A percentile compares a stretch with the other conserved stretches of the same genome.
Evolutionary conservation across 2,113 vertebrate species (phyloP).

Genomic region (Nycticebus coucang): DNA sequence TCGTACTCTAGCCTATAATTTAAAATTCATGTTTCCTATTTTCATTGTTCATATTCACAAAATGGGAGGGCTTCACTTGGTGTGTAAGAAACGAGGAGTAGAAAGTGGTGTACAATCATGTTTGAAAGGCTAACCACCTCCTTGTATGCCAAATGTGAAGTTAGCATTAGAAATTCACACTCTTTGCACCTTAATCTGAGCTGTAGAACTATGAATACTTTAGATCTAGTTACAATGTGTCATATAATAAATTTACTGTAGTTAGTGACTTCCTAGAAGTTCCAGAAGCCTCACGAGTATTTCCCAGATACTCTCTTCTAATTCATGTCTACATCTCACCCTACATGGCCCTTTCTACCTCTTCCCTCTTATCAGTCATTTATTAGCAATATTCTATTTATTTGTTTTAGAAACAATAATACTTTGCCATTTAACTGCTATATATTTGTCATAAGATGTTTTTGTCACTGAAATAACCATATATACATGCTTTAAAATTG

Average conservation of each 20-base stretch:
- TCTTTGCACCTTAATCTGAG: neutral
- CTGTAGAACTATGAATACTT: neutral
- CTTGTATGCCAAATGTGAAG: neutral
- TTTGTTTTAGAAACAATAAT: neutral
- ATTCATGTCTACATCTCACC: accelerated
- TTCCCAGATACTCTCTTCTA: neutral
- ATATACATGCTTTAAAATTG: neutral
- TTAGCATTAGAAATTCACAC: accelerated
- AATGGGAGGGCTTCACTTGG: neutral
- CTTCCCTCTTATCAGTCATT: neutral
- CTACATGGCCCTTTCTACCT: neutral
- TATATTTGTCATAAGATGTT: neutral
- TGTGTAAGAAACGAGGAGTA: neutral
- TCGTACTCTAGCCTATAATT: neutral
- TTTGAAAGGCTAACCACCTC: neutral
- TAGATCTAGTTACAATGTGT: neutral
- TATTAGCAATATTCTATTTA: neutral
- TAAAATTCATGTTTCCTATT: neutral
- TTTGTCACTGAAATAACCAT: neutral
- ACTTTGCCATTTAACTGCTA: neutral
- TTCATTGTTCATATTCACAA: neutral
- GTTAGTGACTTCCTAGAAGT: neutral
- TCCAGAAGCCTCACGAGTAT: neutral
- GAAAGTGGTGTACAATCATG: neutral
- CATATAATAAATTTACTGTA: neutral